Base-by-base conservation (phyloP, 1,140 invertebrate species). In the Diorhabda carinulata region DNA sequence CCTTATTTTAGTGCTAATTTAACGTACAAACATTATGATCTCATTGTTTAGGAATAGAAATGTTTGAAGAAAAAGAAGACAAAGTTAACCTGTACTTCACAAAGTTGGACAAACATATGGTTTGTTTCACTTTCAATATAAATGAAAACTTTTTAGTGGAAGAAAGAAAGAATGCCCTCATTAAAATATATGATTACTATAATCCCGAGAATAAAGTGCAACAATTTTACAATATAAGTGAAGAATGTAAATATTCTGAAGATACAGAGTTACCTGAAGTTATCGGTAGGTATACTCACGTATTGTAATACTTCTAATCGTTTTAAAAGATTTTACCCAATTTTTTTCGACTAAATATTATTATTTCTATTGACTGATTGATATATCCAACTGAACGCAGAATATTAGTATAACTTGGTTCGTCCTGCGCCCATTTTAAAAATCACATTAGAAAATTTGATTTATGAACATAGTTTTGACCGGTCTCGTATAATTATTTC, bases 131-230 rank as follows among this genome's bases (percentile, higher is more conserved):
- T 2, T 84, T 86, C 67, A 78, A 77, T 25, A 82, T 85, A 7
- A 79, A 76, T 9, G 78, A 83, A 66, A 81, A 76, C 57, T 47
- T 61, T 4, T 45, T 71, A 10, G 69, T 81, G 6, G 73, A 77
- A 61, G 71, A 73, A 43, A 60, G 76, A 9, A 68, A 73, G 25
- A 70, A 85, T 60, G 87, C 86, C 2, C 83, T 84, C 57, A 83
- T 90, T 7, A 85, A 84, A 73, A 82, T 91, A 4, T 91, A 88
- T 74, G 89, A 92, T 78, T 92, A 92, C 73, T 92, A 92, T 75
- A 82, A 84, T 67, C 84, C 85, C 41, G 84, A 86, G 70, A 73
- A 83, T 3, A 77, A 78, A 8, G 72, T 84, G 7, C 58, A 74
- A 25, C 70, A 74, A 57, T 71, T 75, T 61, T 77, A 77, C 66